Base-by-base conservation (phyloP, 2,797 vertebrate genomes). In the Pempheris klunzingeri region DNA sequence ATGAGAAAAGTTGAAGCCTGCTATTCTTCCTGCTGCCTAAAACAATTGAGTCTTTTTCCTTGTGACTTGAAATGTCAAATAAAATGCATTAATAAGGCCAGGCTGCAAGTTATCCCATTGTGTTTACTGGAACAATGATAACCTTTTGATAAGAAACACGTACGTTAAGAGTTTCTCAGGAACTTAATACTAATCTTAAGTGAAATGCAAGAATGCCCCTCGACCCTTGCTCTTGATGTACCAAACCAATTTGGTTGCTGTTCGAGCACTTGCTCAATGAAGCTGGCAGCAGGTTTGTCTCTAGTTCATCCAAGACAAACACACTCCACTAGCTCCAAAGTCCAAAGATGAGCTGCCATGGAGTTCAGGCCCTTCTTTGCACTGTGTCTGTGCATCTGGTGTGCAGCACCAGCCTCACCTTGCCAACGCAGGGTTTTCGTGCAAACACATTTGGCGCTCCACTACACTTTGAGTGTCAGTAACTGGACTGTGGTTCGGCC, bases 231-330 rank as follows among this genome's bases (percentile, higher is more conserved):
- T 89, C 85, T 84, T 83, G 65, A 84, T 88, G 87, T 77, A 85
- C 65, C 67, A 60, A 81, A 84, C 63, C 60, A 14, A 30, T 79
- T 85, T 74, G 64, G 66, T 80, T 80, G 55, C 72, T 77, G 76
- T 80, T 74, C 83, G 39, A 84, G 70, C 69, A 82, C 89, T 90
- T 92, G 90, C 74, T 89, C 79, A 80, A 67, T 85, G 84, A 88
- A 84, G 63, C 87, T 93, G 90, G 90, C 89, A 90, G 85, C 66
- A 76, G 66, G 57, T 89, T 76, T 82, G 76, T 90, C 84, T 91
- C 67, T 80, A 80, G 75, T 85, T 78, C 49, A 49, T 93, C 94
- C 92, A 94, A 95, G 91, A 93, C 85, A 94, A 94, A 93, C 90
- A 90, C 73, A 77, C 88, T 83, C 78, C 85, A 73, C 77, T 82